Evolutionary conservation across 92 coral and sea anemone species (phyloP), one percentile per base, ranked within the genome.

Genomic region (Paragorgia papillata): DNA sequence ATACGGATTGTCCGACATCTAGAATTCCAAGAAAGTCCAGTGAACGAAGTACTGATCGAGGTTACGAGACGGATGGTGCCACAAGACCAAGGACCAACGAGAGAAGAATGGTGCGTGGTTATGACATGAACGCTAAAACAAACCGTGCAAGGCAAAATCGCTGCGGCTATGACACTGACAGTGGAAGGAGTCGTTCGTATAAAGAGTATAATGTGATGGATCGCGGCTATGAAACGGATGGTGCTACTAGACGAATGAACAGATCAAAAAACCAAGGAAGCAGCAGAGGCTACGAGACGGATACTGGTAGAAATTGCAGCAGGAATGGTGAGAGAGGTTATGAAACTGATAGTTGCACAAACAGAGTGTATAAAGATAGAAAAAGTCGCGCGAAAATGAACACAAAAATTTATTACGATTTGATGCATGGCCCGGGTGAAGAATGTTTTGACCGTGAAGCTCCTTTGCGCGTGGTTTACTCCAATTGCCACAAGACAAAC

Each of bases 41-140:
- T 31, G 78, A 71, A 55, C 62, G 78, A 31, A 71, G 78, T 39
- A 71, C 63, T 33, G 78, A 71, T 27, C 44, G 78, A 34, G 78
- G 78, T 21, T 71, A 71, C 41, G 78, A 71, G 78, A 69, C 78
- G 15, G 78, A 71, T 26, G 64, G 78, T 71, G 64, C 62, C n/a
- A 34, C 35, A 28, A 71, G 64, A 71, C 12, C 28, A 22, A 18
- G 64, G 33, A 17, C 40, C 3, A 30, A 25, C 30, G 41, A 33
- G 9, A 53, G 34, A 20, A 71, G 48, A 21, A 57, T 69, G 18
- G 44, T 48, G 19, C 64, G 78, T 20, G 57, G 27, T 71, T 49
- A 68, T 68, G 40, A 48, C 27, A 56, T 51, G 20, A 48, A 25
- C 26, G 14, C 37, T 44, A 33, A n/a, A 9, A 54, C 31, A 20